phyloP scores from a whole-genome alignment of 2,113 vertebrate genomes.

The Anser brachyrhynchus region DNA sequence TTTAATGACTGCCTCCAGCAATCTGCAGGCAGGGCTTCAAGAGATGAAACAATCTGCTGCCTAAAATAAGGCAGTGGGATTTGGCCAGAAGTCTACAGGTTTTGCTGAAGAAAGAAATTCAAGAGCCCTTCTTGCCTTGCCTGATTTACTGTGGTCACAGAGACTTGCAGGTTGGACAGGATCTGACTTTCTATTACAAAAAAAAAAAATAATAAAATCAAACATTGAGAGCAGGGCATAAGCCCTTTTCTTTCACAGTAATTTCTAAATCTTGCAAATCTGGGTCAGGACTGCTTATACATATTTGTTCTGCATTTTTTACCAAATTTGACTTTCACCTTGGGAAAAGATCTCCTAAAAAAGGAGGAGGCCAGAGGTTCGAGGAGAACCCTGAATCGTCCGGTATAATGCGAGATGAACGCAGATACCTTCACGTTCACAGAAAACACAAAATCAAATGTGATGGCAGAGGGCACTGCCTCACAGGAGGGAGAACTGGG shows the following conservation, averaged over 20 bases:
- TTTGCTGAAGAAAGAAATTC: neutral
- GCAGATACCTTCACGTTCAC: neutral
- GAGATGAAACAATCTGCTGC: neutral
- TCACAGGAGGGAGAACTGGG: neutral
- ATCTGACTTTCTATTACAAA: neutral
- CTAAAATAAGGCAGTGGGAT: neutral
- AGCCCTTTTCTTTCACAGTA: neutral
- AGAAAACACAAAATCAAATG: neutral
- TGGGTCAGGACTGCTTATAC: neutral
- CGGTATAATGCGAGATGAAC: neutral
- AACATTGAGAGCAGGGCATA: neutral
- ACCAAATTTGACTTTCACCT: neutral
- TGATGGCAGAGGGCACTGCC: neutral
- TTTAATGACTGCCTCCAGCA: neutral
- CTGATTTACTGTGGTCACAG: neutral
- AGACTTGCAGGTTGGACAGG: neutral
- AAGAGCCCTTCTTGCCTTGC: neutral
- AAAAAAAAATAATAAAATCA: neutral
- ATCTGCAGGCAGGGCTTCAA: neutral
- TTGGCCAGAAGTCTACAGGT: neutral
- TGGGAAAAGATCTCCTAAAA: neutral
- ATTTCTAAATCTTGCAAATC: neutral
- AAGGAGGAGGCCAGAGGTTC: neutral
- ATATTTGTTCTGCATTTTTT: neutral
- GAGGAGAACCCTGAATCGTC: neutral